Evolutionary conservation across 2,888 invertebrate genomes (phyloP).

Genomic region (Neoascia interrupta): DNA sequence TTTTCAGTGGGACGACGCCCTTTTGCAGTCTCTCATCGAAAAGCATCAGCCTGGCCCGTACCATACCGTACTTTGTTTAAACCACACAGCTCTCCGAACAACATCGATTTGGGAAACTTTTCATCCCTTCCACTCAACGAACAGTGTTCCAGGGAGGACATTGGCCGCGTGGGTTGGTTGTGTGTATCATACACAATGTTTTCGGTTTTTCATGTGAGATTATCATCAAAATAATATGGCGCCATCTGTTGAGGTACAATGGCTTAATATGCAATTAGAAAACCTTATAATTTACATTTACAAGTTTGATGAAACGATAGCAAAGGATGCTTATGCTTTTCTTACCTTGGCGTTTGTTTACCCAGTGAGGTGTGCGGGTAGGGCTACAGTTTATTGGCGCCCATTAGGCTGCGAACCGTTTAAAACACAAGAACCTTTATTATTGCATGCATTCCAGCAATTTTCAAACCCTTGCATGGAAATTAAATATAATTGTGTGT

Average conservation of each 20-base stretch:
- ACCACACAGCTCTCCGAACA: neutral
- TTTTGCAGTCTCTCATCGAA: constrained; percentile 45
- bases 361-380: no score
- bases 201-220: neutral
- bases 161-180: constrained; percentile 37
- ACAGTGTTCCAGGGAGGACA: constrained; percentile 35
- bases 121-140: neutral
- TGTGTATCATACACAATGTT: neutral
- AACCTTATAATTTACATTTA: constrained; percentile 20
- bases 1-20: constrained; percentile 66
- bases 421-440: neutral
- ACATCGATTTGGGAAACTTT: constrained; percentile 50
- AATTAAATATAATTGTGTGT: constrained; percentile 55
- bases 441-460: constrained; percentile 45
- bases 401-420: constrained; percentile 46
- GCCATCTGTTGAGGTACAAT: constrained; percentile 57
- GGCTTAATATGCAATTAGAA: constrained; percentile 12
- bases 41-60: constrained; percentile 25
- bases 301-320: constrained; percentile 6
- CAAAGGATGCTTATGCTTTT: constrained; percentile 2
- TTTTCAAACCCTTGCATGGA: constrained; percentile 26
- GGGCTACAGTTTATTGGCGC: constrained; percentile 56
- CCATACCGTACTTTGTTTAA: no score
- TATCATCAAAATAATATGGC: constrained; percentile 16
- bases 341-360: no score